Base-by-base conservation (phyloP, 1,140 invertebrate species). In the Pectinophora gossypiella region DNA sequence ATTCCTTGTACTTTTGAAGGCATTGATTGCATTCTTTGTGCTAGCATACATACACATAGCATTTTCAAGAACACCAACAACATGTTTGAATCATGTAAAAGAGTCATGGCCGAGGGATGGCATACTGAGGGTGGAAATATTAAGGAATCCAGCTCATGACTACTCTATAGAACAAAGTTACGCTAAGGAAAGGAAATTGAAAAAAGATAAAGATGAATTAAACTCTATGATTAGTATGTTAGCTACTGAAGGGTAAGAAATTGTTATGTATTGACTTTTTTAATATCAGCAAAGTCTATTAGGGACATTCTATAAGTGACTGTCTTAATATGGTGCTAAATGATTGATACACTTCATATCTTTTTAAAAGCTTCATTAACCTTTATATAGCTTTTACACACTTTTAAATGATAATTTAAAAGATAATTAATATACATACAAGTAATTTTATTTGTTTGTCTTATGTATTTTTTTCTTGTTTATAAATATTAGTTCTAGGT, bases 21-120 rank as follows among this genome's bases (percentile, higher is more conserved):
- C 97, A 9, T 89, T 99, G 54, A 80, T 93, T 20, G 95, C 97
- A 52, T 95, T 99, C 84, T 96, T 96, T 76, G 93, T 97, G 27
- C 90, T 99, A 59, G 93, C 95, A 22, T 99, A 99, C 82, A 97
- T 99, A 65, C 98, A 99, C 76, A 92, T 97, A 76, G 94, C 94
- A 35, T 99, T 99, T 85, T 97, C 97, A 48, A 92, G 95, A 65
- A 92, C 95, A 64, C 97, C 98, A 18, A 96, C 96, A 27, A 97
- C 96, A 67, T 99, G 98, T 89, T 90, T 99, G 58, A 93, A 97
- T 73, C 92, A 96, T 80, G 92, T 99, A 19, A 92, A 95, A 77
- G 91, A 95, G 61, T 92, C 93, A 15, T 99, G 98, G 98, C 98
- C 98, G 1, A 89, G 95, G 52, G 95, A 99, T 88, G 98, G 98